Percentiles rank a stretch among this genome's conserved stretches.
These are phyloP conservation scores for Callyntrura sp. DNA, from an alignment of 2,888 invertebrate genomes.

Conservation along the genomic window DNA sequence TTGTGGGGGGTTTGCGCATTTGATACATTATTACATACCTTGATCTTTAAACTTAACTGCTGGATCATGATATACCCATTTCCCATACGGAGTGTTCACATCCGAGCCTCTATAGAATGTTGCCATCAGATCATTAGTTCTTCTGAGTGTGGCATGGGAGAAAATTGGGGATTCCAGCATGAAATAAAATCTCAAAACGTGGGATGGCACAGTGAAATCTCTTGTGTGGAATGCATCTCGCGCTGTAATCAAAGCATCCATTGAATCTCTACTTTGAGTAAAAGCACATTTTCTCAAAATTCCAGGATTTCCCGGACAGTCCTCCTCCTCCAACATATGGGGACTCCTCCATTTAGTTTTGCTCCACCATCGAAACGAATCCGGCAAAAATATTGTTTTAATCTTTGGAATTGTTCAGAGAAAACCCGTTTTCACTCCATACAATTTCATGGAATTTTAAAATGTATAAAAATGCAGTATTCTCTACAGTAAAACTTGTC, in stretches of 20 bases:
- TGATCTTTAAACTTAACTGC: conserved; percentile 65
- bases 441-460: not conserved
- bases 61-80: conserved; percentile 80
- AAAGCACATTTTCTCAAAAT: conserved; percentile 74
- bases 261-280: conserved; percentile 68
- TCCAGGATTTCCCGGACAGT: conserved; percentile 75
- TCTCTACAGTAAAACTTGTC: not conserved
- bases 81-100: conserved; percentile 79
- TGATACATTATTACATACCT: conserved; percentile 57
- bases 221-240: conserved; percentile 79
- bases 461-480: not conserved
- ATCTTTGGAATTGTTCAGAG: conserved; percentile 54
- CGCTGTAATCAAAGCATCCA: conserved; percentile 78
- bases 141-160: conserved; percentile 68
- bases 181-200: conserved; percentile 80
- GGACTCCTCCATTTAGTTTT: conserved; percentile 75
- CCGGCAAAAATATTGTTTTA: conserved; percentile 78
- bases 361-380: conserved; percentile 80
- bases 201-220: conserved; percentile 71
- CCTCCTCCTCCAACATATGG: conserved; percentile 58
- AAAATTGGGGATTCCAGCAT: conserved; percentile 82
- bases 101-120: conserved; percentile 79
- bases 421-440: not conserved
- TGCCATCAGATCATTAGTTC: conserved; percentile 79
- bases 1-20: not conserved